phyloP scores from a whole-genome alignment of 2,888 invertebrate genomes.

The Timema podura region DNA sequence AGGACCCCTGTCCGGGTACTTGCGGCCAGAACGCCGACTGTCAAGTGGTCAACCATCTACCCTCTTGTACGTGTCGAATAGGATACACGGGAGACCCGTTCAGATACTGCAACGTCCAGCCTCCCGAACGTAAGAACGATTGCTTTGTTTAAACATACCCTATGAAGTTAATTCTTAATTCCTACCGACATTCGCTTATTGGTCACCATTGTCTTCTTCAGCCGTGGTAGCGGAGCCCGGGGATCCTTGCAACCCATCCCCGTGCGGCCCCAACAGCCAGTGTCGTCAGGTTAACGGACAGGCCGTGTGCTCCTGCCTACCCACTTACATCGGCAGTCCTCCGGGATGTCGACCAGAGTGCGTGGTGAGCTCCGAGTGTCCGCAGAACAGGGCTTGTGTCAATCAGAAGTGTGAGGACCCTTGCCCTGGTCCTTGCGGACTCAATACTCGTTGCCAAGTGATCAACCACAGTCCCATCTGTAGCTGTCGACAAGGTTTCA shows the following conservation, averaged over 20 bases:
- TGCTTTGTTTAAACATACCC: too few species aligned
- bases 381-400: slow-evolving; percentile 65
- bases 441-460: slow-evolving; percentile 66
- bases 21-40: slow-evolving; percentile 46
- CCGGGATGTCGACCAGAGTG: slow-evolving; percentile 76
- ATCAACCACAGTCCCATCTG: slow-evolving; percentile 76
- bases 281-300: slow-evolving; percentile 65
- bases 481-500: slow-evolving; percentile 64
- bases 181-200: too few species aligned
- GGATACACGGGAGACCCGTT: slow-evolving; percentile 71
- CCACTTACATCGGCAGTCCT: slow-evolving; percentile 65
- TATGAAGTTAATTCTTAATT: too few species aligned
- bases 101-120: slow-evolving; percentile 49
- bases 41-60: slow-evolving; percentile 41
- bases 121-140: slow-evolving; percentile 44
- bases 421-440: slow-evolving; percentile 69
- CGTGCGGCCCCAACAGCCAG: slow-evolving; percentile 74
- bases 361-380: slow-evolving; percentile 69
- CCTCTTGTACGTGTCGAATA: slow-evolving; percentile 54
- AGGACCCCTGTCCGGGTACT: slow-evolving; percentile 56
- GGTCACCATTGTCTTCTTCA: slow-evolving; percentile 17
- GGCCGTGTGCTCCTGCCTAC: slow-evolving; percentile 69
- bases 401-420: slow-evolving; percentile 73
- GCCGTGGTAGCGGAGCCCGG: slow-evolving; percentile 29
- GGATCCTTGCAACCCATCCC: slow-evolving; percentile 66